Base-by-base conservation (phyloP, 2,888 invertebrate species). In the Drosophila maculinotata region DNA sequence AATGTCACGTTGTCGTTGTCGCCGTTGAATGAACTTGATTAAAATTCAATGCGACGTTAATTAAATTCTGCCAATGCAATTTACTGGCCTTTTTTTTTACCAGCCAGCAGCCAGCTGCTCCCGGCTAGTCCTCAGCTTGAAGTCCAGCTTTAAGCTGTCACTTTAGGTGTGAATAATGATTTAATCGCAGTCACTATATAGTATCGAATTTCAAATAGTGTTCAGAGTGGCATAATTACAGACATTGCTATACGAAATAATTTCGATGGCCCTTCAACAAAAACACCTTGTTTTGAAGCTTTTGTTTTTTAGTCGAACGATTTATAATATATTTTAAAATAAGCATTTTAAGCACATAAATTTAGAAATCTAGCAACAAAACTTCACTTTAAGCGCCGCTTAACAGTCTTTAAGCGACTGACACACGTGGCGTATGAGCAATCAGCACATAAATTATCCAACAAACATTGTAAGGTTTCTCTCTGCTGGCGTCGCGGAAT, bases 11-110 rank as follows among this genome's bases (percentile, higher is more conserved):
- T 84, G 85, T 76, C 70, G 76, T 51, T 74, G 82, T 76, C 75
- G 77, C 71, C 63, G 64, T 64, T 80, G 76, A 85, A 82, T 82
- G 86, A 82, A 82, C 83, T 85, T 82, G 85, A 82, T 82, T 85
- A 82, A 85, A 82, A 85, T 82, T 80, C 82, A 83, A 80, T 85
- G 83, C 65, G 80, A 83, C 78, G 86, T 83, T 82, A 80, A 85
- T 82, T 81, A 81, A 81, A 84, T 81, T 81, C 76, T 71, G 63
- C 72, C 78, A 80, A 85, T 85, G 80, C 69, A 80, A 82, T 82
- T 85, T 70, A 51, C 85, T 69, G 52, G 28, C 28, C 17, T 47
- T 36, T 53, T 51, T 52, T 54, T 26, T 25, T 49, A 8, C 28
- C n/a, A 23, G 7, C 10, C 45, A 31, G 20, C 30, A 31, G 25